Base-by-base conservation (phyloP, 2,888 invertebrate genomes). In the Vesta saturnalis region DNA sequence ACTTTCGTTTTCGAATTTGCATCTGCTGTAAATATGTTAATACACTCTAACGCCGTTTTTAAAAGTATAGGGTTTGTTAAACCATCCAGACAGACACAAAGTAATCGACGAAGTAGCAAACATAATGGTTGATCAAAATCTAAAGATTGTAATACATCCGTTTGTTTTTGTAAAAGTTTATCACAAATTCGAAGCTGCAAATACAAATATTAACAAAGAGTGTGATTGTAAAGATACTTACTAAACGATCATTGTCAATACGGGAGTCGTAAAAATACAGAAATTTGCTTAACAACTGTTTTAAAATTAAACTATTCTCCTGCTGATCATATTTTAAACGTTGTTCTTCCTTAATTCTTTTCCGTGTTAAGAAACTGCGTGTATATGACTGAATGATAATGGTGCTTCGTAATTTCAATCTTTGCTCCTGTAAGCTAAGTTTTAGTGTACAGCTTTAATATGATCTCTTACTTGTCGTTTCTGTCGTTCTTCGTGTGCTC, bases 401-500 rank as follows among this genome's bases (percentile, higher is more conserved):
- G 12, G 94, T 90, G 79, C 94, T 93, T 76, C 90, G 90, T 30
- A 91, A 86, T 77, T 91, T 90, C 77, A 89, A 87, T 69, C 95
- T 88, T 73, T 91, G 87, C 79, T 94, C 91, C 91, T 88, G 76
- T 67, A 83, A 79, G 61, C 0, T n/a, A n/a, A 19, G 23, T 22
- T 12, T 3, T 57, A 16, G 12, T 3, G 58, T 14, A 60, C 10
- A 46, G 30, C 4, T 35, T 55, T 60, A 8, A 19, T 23, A 57
- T 55, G 72, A n/a, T 12, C 12, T 1, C 12, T n/a, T 81, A 92
- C 94, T 87, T 96, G 95, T 82, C 97, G 87, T 84, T 95, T 95
- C 73, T 91, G 89, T 72, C 97, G 89, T 85, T 96, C 96, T 79
- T 90, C 88, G 79, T 95, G 95, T 52, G 94, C 93, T 81, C 93